A percentile compares a stretch with the other conserved stretches of the same genome.
Conservation (phyloP, 2,888 invertebrate genomes). For the Dorcus parallelipipedus region DNA sequence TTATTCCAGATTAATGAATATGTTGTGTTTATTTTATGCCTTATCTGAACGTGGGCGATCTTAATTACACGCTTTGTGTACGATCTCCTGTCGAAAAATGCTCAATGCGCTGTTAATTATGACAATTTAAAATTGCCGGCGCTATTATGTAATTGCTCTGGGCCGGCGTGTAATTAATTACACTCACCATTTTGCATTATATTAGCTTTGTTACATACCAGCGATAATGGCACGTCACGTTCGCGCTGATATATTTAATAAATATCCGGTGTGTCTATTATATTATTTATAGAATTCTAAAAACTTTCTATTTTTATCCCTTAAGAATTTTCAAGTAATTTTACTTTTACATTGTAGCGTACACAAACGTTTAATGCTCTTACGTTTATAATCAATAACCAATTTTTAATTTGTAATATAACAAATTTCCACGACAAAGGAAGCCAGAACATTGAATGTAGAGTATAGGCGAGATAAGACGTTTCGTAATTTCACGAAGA, state of each 20-base stretch:
- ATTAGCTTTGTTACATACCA: no score
- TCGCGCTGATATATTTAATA: no score
- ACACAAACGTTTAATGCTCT: no score
- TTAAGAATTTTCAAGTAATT: no score
- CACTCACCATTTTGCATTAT: no score
- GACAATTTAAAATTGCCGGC: neutral
- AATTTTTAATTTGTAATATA: conserved; percentile 1
- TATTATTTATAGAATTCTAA: no score
- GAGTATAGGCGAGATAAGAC: conserved; percentile 1
- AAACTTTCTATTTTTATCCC: no score
- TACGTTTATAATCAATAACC: neutral
- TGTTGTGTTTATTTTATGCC: neutral
- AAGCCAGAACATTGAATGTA: neutral
- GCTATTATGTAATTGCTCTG: neutral
- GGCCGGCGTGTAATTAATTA: neutral
- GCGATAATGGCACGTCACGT: no score
- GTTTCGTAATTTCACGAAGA: conserved; percentile 8
- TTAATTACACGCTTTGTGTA: neutral
- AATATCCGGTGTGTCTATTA: no score
- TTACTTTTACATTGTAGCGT: no score
- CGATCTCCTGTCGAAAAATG: neutral
- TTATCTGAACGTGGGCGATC: neutral
- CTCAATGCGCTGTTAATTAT: neutral
- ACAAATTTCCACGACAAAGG: neutral
- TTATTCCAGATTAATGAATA: conserved; percentile 1